These are phyloP conservation scores for Zosterops pallidus DNA, from an alignment of 2,113 vertebrate species.

Conservation along the genomic window DNA sequence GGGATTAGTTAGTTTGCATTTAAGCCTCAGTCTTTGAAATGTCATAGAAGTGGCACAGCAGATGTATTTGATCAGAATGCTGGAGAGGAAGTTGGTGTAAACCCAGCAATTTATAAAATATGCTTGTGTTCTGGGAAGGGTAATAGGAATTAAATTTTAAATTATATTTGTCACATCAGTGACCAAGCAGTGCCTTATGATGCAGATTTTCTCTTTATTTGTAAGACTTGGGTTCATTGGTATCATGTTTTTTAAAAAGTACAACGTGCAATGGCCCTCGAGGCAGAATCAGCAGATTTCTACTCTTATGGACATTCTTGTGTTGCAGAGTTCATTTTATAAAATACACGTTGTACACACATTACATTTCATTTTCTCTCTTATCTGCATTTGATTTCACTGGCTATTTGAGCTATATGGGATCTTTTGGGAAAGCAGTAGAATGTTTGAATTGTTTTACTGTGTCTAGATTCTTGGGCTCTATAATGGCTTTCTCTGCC, in stretches of 20 bases:
- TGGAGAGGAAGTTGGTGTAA: neutral
- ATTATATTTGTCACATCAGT: neutral
- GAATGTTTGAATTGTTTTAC: neutral
- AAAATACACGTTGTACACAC: rapidly evolving
- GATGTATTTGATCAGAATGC: neutral
- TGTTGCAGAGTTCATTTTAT: neutral
- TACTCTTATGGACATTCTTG: neutral
- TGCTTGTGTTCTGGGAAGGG: neutral
- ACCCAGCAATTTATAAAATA: neutral
- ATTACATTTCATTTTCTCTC: neutral
- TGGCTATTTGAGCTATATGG: neutral
- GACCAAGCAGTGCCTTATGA: neutral
- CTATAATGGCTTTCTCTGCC: neutral
- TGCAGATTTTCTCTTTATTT: neutral
- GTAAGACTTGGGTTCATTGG: neutral
- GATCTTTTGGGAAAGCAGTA: neutral
- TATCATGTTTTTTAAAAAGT: neutral
- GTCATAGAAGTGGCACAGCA: neutral
- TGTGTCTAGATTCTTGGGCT: neutral
- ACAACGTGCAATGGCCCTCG: neutral
- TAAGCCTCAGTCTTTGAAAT: neutral
- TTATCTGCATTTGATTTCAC: neutral
- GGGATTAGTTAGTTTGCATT: neutral
- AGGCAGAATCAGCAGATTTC: neutral
- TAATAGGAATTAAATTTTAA: neutral